A percentile compares a stretch with the other conserved stretches of the same genome.
Conservation (phyloP, 2,797 vertebrate genomes). For the Selene dorsalis region DNA sequence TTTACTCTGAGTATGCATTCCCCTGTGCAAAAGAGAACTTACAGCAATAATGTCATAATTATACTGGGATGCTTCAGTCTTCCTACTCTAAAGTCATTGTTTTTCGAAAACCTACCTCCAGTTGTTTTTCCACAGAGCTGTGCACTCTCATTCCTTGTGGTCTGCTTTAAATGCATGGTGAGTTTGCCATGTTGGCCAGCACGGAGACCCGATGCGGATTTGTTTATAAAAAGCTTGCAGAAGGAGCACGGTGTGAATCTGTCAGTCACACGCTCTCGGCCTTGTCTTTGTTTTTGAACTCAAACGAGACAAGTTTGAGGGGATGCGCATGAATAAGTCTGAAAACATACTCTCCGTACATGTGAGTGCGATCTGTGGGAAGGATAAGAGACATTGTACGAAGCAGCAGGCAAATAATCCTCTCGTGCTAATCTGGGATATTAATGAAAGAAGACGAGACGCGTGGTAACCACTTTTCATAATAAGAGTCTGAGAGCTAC, state of each 20-base stretch:
- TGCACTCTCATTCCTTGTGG: constrained; percentile 34
- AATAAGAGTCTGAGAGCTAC: constrained; percentile 23
- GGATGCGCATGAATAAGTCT: neutral
- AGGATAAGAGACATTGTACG: neutral
- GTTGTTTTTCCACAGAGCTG: neutral
- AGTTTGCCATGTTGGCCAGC: constrained; percentile 23
- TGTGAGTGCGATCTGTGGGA: neutral
- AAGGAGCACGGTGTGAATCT: neutral
- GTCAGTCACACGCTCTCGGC: constrained; percentile 8
- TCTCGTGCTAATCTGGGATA: constrained; percentile 67
- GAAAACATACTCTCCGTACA: neutral
- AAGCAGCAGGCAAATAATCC: constrained; percentile 57
- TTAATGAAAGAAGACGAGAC: constrained; percentile 37
- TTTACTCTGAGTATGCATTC: neutral
- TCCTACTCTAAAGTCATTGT: constrained; percentile 16
- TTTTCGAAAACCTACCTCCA: constrained; percentile 13
- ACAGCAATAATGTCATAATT: constrained; percentile 16
- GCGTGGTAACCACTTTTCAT: constrained; percentile 35
- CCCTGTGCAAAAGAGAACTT: neutral
- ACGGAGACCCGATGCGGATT: constrained; percentile 6
- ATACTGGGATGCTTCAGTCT: neutral
- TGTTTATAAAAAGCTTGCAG: constrained; percentile 29
- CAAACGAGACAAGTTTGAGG: constrained; percentile 14
- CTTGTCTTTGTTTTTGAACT: constrained; percentile 16
- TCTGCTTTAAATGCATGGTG: constrained; percentile 56